Base-by-base conservation (phyloP, 2,888 invertebrate genomes). In the Drosophila atroscutellata region DNA sequence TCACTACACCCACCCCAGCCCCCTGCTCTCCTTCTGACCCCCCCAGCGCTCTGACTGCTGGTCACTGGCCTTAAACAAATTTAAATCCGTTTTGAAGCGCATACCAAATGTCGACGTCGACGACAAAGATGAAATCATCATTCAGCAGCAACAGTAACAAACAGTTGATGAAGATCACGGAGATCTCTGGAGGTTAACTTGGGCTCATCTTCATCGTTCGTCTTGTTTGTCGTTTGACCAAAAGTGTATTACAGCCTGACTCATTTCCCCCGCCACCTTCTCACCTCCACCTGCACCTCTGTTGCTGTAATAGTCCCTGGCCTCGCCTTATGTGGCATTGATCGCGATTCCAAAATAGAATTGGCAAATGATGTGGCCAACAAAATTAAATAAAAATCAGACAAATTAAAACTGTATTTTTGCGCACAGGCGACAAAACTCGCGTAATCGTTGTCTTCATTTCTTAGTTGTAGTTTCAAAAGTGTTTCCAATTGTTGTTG, bases 331-430 rank as follows among this genome's bases (percentile, higher is more conserved):
- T 80, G 49, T 65, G 77, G 63, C 64, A 47, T 39, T 58, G 59
- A 68, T 70, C 54, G 75, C 70, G 55, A 70, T 75, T 77, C 61
- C 47, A 58, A 75, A 77, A 75, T 77, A 79, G 75, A 79, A 77
- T 79, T 77, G 61, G 80, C 80, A 70, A 52, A 61, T 26, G 5
- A 51, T 26, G 42, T 39, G 37, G n/a, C 24, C 26, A 42, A 63
- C 50, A 13, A 37, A 37, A 28, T 26, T 36, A 58, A 26, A 49
- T n/a, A 18, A 20, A 55, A 34, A 51, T n/a, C 15, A 11, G 11
- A n/a, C 32, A 60, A 32, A 47, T 52, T n/a, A 30, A 56, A 42
- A 61, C 20, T 36, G 32, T 18, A 52, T 11, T 34, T 13, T 49
- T 15, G 36, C 45, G 72, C 32, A n/a, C 64, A 64, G 79, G 63